A percentile compares a stretch with the other conserved stretches of the same genome.
Evolutionary conservation across 1,140 invertebrate species (phyloP).

Genomic region (Coptotermes formosanus): DNA sequence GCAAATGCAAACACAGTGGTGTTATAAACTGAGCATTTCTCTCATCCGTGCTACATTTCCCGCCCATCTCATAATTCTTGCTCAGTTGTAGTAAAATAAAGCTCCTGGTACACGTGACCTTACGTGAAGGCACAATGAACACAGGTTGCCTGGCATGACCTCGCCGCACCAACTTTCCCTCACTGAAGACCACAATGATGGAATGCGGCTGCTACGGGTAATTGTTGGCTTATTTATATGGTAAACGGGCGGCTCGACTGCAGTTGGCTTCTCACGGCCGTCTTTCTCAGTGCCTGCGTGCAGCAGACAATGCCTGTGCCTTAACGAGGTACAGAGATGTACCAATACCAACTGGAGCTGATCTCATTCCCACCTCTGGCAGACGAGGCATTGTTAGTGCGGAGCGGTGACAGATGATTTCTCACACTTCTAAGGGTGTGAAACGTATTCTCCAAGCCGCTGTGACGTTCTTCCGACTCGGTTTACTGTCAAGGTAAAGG

Average conservation of each 20-base stretch:
- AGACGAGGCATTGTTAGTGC: not conserved
- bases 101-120: not conserved
- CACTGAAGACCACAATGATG: not conserved
- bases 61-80: no score
- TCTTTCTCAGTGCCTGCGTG: not conserved
- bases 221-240: not conserved
- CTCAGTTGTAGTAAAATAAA: no score
- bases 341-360: not conserved
- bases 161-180: not conserved
- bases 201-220: not conserved
- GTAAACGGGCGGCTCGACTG: not conserved
- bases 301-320: not conserved
- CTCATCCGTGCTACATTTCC: no score
- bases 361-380: not conserved
- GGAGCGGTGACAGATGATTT: not conserved
- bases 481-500: no score
- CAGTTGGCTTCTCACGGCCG: not conserved
- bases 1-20: no score
- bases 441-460: not conserved
- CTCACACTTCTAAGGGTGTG: not conserved
- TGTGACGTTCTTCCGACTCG: no score
- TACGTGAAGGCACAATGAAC: not conserved
- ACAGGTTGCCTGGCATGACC: not conserved
- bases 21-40: no score
- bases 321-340: not conserved